phyloP scores from a whole-genome alignment of 1,140 invertebrate genomes.

The Anastatus disparis region DNA sequence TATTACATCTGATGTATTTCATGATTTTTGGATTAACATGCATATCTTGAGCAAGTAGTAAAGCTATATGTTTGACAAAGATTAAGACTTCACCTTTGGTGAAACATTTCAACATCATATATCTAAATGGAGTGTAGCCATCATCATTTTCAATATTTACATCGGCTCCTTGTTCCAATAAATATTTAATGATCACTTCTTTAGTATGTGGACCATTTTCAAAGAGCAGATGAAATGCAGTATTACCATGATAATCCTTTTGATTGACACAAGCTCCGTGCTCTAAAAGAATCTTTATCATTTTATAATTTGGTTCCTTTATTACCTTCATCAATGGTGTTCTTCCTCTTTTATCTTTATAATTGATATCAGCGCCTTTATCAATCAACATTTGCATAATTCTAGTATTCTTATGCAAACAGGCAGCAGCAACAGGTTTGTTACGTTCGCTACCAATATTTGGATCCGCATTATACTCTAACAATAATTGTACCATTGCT shows the following conservation, averaged over 20 bases:
- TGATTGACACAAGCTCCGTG: not conserved
- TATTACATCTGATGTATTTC: not conserved
- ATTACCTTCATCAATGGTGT: not conserved
- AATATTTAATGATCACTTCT: not conserved
- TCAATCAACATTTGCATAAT: slow-evolving; percentile 7
- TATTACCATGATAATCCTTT: not conserved
- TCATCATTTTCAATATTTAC: not conserved
- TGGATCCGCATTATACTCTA: not conserved
- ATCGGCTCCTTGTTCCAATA: not conserved
- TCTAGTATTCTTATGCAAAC: not conserved
- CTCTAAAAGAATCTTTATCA: not conserved
- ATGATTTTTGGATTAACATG: slow-evolving; percentile 6
- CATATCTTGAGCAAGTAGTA: not conserved
- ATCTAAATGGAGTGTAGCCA: not conserved
- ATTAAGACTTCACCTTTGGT: not conserved
- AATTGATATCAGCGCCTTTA: slow-evolving; percentile 4
- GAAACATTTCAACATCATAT: not conserved
- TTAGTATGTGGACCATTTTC: not conserved
- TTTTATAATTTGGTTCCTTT: not conserved
- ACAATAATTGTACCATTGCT: not conserved
- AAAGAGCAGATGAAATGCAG: not conserved
- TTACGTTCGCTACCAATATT: not conserved
- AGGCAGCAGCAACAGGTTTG: not conserved
- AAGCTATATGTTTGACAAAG: not conserved
- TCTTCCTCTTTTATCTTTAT: not conserved